phyloP scores from a whole-genome alignment of 2,113 vertebrate genomes.

The Bettongia penicillata region DNA sequence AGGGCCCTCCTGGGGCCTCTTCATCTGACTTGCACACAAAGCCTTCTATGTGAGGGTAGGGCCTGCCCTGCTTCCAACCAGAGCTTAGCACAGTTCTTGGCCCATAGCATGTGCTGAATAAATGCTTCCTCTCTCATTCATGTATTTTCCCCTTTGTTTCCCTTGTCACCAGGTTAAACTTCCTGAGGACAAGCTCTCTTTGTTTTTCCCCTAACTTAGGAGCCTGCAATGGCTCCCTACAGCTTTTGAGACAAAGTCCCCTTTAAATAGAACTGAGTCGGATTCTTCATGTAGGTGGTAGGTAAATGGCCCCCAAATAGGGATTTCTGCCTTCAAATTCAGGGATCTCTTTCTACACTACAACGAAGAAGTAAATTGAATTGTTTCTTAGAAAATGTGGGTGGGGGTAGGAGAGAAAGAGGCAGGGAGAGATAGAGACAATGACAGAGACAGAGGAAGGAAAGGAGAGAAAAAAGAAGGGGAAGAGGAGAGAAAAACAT shows the following conservation, averaged over 20 bases:
- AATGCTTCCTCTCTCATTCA: neutral
- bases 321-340: neutral
- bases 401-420: neutral
- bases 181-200: neutral
- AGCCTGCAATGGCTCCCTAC: neutral
- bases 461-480: too few relatives aligned
- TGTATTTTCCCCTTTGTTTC: neutral
- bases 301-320: neutral
- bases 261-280: neutral
- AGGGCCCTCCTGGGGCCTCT: neutral
- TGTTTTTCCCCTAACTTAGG: neutral
- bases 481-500: neutral
- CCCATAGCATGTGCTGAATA: neutral
- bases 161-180: neutral
- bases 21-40: neutral
- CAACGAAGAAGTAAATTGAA: neutral
- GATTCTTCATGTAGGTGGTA: neutral
- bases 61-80: neutral
- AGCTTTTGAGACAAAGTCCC: neutral
- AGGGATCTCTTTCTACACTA: neutral
- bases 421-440: too few relatives aligned
- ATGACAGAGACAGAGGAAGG: too few relatives aligned
- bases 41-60: neutral
- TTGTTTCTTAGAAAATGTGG: neutral
- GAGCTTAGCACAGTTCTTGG: neutral